Base-by-base conservation (phyloP, 2,113 vertebrate genomes). In the Microcebus griseorufus region DNA sequence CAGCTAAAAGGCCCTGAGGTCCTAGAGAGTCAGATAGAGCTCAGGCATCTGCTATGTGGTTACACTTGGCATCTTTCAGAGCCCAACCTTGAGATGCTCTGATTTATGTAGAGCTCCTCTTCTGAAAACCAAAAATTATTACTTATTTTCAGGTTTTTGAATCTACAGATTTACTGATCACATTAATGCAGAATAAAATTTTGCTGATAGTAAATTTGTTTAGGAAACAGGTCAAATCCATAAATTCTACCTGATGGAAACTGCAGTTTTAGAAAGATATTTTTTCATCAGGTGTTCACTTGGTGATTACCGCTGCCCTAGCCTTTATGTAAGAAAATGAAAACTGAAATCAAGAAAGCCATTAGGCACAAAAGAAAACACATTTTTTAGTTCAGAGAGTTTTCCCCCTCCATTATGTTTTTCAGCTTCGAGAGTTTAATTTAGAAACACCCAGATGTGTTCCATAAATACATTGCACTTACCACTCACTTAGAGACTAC, bases 361-460 rank as follows among this genome's bases (percentile, higher is more conserved):
- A 69, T 72, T 80, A 94, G 48, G n/a, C 86, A 81, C 37, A n/a
- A 92, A 82, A 88, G 67, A 81, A 92, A 88, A 69, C 80, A 73
- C 34, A 48, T 86, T 88, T 94, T 93, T 93, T 60, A 79, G 70
- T 87, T 96, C 51, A 92, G 83, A 90, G 79, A 70, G 13, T 64
- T 92, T 92, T 73, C 80, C 70, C 20, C 73, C 62, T 86, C 0
- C 0, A 32, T 89, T 94, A 88, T 95, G 80, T 42, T 93, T 95
- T 96, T 92, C 60, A 92, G 78, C 83, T 95, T 83, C 10, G 29
- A 12, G 10, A 82, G 93, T 93, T 88, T 90, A 93, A 95, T 93
- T 93, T 94, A 94, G 93, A 97, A 96, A 81, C 73, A 91, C 90
- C 65, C 79, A 93, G 94, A 95, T 94, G 84, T 96, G 69, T 79